Evolutionary conservation across 2,797 vertebrate genomes (phyloP).

Genomic region (Menidia menidia): DNA sequence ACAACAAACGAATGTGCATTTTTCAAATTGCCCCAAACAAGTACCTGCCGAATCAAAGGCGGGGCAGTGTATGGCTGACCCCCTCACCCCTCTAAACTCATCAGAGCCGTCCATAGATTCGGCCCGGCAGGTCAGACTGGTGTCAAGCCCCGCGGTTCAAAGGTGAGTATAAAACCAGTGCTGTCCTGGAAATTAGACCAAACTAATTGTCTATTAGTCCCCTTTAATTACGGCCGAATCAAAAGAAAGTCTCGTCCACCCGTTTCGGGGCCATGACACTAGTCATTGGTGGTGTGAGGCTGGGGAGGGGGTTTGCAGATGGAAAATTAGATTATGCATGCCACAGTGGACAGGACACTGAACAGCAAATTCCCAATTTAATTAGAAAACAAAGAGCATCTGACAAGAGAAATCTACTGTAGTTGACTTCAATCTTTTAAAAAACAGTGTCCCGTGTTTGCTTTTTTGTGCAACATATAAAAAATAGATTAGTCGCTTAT

Average conservation of each 20-base stretch:
- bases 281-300: constrained; percentile 35
- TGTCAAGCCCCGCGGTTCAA: constrained; percentile 71
- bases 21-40: constrained; percentile 57
- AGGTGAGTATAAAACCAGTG: constrained; percentile 73
- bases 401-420: constrained; percentile 44
- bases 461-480: too few species aligned
- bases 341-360: constrained; percentile 70
- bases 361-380: constrained; percentile 79
- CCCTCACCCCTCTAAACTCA: constrained; percentile 40
- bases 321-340: constrained; percentile 81
- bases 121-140: constrained; percentile 50
- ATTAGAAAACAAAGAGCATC: constrained; percentile 75
- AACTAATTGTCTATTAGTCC: constrained; percentile 82
- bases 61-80: constrained; percentile 47
- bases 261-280: constrained; percentile 69
- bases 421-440: constrained; percentile 2
- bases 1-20: constrained; percentile 41
- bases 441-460: background rate
- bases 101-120: constrained; percentile 35
- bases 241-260: constrained; percentile 54
- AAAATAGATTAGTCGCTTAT: background rate
- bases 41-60: constrained; percentile 42
- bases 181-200: constrained; percentile 78
- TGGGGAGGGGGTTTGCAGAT: constrained; percentile 45
- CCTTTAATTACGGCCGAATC: constrained; percentile 76